Evolutionary conservation across 2,888 invertebrate genomes (phyloP), one percentile per base, ranked within the genome.

Genomic region (Phyto melanocephala): DNA sequence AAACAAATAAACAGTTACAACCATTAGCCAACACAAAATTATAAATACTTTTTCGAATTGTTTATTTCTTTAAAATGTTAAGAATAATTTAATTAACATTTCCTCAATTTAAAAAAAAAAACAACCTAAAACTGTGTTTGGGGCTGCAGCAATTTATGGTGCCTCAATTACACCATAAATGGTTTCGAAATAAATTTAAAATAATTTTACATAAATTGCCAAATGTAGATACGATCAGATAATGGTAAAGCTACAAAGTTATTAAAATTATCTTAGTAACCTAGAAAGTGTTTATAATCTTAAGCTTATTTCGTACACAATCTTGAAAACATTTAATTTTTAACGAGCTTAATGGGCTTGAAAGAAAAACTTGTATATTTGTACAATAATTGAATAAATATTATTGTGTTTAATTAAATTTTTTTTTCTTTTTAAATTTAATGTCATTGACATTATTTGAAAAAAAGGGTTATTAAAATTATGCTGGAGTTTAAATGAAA

Each of bases 11-110:
- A 28, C n/a, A 28, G 6, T 28, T 28, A 28, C 6, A 37, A 37
- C 60, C 62, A 74, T 54, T 45, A 74, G 54, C 42, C 20, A 54
- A 54, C 74, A 42, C 63, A 45, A 74, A 74, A 74, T 74, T 65
- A n/a, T 28, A 28, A 5, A 28, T 5, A 28, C 28, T 28, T 24
- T 15, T 56, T 28, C 17, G 28, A 8, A 11, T 40, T 40, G n/a
- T 22, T 33, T 63, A 62, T n/a, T 2, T 17, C 28, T 47, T 45
- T 28, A 15, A 37, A 37, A 54, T 22, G 24, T 45, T 62, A 63
- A 63, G 28, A 63, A 47, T 54, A 15, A 50, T 22, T 13, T 24
- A 63, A 45, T 28, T 62, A 28, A 65, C 33, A 65, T 65, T 65
- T 47, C 50, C 50, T 47, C 20, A 20, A 65, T 17, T 65, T 35